A percentile compares a stretch with the other conserved stretches of the same genome.
These are phyloP conservation scores for Anadara kagoshimensis DNA, from an alignment of 1,140 invertebrate species.

Conservation along the genomic window DNA sequence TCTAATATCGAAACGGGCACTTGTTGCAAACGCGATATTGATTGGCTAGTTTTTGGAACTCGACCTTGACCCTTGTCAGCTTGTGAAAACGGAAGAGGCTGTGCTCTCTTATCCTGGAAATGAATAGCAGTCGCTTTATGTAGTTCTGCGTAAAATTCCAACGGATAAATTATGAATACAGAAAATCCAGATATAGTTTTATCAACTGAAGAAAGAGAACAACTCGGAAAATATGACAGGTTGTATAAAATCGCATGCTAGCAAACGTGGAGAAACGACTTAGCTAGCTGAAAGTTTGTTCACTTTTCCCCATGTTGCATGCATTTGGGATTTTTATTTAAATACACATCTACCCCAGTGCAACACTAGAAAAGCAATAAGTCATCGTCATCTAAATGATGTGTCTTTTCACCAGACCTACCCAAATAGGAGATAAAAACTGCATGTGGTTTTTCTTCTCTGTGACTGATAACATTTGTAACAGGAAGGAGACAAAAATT, in stretches of 20 bases:
- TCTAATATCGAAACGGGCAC: too few species aligned
- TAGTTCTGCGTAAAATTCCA: neutral
- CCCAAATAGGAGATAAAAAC: too few species aligned
- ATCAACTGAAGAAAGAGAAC: conserved; percentile 42
- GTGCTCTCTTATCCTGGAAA: neutral
- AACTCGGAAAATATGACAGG: conserved; percentile 52
- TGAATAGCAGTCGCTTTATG: neutral
- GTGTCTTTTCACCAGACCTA: neutral
- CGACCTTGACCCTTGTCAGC: neutral
- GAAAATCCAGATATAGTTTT: conserved; percentile 34
- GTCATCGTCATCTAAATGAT: neutral
- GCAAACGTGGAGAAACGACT: neutral
- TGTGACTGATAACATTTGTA: too few species aligned
- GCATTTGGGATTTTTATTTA: neutral
- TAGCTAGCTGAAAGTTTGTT: neutral
- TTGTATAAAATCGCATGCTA: neutral
- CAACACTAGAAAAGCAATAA: neutral
- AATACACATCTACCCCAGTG: neutral
- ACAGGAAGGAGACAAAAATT: too few species aligned
- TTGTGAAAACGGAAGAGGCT: neutral
- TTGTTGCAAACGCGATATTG: conserved; percentile 3
- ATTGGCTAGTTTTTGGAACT: neutral
- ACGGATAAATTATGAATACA: conserved; percentile 24
- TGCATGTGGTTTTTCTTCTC: too few species aligned
- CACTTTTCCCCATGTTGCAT: neutral